Evolutionary conservation across 2,797 vertebrate genomes (phyloP), one percentile per base, ranked within the genome.

Genomic region (Pygocentrus nattereri): DNA sequence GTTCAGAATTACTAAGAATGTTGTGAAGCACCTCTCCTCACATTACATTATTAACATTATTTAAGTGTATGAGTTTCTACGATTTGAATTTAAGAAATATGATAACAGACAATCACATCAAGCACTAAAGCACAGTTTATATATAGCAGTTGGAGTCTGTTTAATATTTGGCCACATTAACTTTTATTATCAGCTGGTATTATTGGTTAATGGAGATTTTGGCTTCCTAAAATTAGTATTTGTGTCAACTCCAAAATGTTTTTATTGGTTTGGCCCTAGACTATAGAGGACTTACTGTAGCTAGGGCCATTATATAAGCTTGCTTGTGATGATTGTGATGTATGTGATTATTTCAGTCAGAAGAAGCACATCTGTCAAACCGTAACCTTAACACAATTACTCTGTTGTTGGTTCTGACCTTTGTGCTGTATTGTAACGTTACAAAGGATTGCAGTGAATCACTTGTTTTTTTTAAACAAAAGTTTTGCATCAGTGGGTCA

Each of bases 371-470:
- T 50, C 10, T 23, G 62, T 81, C 62, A 47, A 41, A 23, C 18
- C 18, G 16, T 71, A 76, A 68, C 4, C 44, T 23, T 73, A 79
- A 25, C 77, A 84, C 80, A 83, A 83, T 82, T 87, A 80, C 54
- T 61, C 47, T 72, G 5, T 31, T 61, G 18, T 47, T 30, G 58
- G 38, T 34, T 19, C 18, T 59, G 77, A 71, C 76, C 64, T 65
- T 38, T 69, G 52, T 41, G 15, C 44, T 56, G 49, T n/a, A 5
- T 44, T 58, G 18, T 18, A 69, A 23, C n/a, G 56, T 69, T 25
- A 58, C 52, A 27, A 7, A 5, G 38, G 8, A 58, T 21, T 78
- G 31, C 31, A 58, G 52, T 78, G 30, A 34, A 54, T 56, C 30
- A 49, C 47, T 68, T n/a, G n/a, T n/a, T 41, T 38, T 31, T n/a